Conservation (phyloP, 2,888 invertebrate species). For the Lamproptera curius region DNA sequence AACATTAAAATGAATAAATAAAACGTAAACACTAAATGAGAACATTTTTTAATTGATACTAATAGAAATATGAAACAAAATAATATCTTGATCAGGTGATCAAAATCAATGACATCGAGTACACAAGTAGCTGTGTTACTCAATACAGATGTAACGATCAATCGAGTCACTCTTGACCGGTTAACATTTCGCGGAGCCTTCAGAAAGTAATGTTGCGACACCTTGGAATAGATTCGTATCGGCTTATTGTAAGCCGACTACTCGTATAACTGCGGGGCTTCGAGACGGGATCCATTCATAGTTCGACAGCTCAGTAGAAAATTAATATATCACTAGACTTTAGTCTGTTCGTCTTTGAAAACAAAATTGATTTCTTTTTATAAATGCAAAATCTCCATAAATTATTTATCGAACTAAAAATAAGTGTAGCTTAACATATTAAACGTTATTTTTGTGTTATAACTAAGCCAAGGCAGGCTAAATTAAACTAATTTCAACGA, state of each 20-base stretch:
- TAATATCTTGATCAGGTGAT: too few relatives aligned
- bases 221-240: conserved; percentile 24
- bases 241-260: conserved; percentile 19
- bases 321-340: conserved; percentile 10
- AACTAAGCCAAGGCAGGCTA: too few relatives aligned
- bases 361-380: too few relatives aligned
- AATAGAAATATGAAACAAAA: background rate
- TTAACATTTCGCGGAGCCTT: conserved; percentile 69
- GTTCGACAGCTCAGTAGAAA: conserved; percentile 16
- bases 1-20: too few relatives aligned
- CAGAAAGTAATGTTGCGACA: conserved; percentile 50
- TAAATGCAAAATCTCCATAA: too few relatives aligned
- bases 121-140: conserved; percentile 30
- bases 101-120: too few relatives aligned
- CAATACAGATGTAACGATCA: conserved; percentile 50
- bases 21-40: too few relatives aligned
- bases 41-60: background rate
- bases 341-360: too few relatives aligned
- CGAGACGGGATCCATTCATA: conserved; percentile 11
- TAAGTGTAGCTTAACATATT: too few relatives aligned
- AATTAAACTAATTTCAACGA: too few relatives aligned
- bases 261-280: conserved; percentile 11
- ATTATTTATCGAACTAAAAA: too few relatives aligned
- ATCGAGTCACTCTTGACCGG: conserved; percentile 50
- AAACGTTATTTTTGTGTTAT: too few relatives aligned